phyloP scores from a whole-genome alignment of 1,140 invertebrate species.

The Myzus persicae region DNA sequence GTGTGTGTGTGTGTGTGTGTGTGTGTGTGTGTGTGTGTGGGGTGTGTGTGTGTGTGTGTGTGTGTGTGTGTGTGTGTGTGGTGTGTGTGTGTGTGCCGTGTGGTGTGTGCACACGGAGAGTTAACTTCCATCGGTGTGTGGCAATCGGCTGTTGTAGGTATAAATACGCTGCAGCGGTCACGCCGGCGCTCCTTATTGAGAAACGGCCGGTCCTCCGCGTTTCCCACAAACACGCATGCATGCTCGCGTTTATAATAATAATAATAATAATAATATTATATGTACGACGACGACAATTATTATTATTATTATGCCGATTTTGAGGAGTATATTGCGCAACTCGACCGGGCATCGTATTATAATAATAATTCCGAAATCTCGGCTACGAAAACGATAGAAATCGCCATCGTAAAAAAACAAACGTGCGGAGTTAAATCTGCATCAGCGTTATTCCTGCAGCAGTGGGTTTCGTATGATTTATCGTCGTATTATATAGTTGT shows the following conservation, averaged over 20 bases:
- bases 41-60: neutral
- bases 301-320: neutral
- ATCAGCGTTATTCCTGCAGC: neutral
- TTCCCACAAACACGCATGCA: too few relatives aligned
- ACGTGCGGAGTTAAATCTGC: neutral
- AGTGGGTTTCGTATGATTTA: neutral
- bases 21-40: too few relatives aligned
- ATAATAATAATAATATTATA: too few relatives aligned
- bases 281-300: too few relatives aligned
- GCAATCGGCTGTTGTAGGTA: neutral
- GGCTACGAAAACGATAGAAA: neutral
- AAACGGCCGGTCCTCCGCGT: neutral
- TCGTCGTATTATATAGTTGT: too few relatives aligned
- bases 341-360: too few relatives aligned
- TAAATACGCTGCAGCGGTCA: neutral
- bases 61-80: too few relatives aligned
- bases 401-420: neutral
- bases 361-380: neutral
- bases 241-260: neutral
- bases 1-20: neutral
- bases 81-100: neutral
- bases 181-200: slow-evolving; percentile 34
- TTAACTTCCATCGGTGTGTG: slow-evolving; percentile 38
- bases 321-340: slow-evolving; percentile 17
- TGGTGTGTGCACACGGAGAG: neutral